These are phyloP conservation scores for Eciton burchellii DNA, from an alignment of 1,140 invertebrate genomes.

Conservation along the genomic window DNA sequence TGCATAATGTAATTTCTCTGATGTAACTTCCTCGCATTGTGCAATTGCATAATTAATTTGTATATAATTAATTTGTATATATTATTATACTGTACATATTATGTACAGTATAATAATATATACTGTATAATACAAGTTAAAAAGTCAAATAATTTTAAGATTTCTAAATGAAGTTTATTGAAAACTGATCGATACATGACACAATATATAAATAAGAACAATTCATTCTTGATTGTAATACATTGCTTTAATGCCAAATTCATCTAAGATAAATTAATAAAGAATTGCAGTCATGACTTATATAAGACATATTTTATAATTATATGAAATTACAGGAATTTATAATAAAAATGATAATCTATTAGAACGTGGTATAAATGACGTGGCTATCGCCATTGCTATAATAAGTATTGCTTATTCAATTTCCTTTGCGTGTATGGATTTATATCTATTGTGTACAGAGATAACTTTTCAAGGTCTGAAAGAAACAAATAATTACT, in stretches of 20 bases:
- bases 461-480: constrained; percentile 1
- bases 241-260: constrained; percentile 8
- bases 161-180: neutral
- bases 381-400: too few relatives aligned
- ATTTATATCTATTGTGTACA: neutral
- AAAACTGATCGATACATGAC: neutral
- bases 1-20: too few relatives aligned
- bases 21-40: constrained; percentile 1
- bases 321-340: too few relatives aligned
- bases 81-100: too few relatives aligned
- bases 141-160: neutral
- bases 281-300: too few relatives aligned
- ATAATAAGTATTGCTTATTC: too few relatives aligned
- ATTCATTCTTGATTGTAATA: neutral
- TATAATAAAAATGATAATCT: too few relatives aligned
- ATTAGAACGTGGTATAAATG: too few relatives aligned
- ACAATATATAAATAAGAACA: neutral
- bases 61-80: too few relatives aligned
- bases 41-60: constrained; percentile 7
- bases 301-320: constrained; percentile 8
- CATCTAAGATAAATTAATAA: neutral
- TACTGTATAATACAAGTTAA: constrained; percentile 21
- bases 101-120: too few relatives aligned
- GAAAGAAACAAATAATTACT: neutral
- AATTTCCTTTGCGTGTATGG: too few relatives aligned